Percentiles rank a stretch among this genome's conserved stretches.
phyloP scores from a whole-genome alignment of 2,797 vertebrate genomes.

The Bothrops alternatus region DNA sequence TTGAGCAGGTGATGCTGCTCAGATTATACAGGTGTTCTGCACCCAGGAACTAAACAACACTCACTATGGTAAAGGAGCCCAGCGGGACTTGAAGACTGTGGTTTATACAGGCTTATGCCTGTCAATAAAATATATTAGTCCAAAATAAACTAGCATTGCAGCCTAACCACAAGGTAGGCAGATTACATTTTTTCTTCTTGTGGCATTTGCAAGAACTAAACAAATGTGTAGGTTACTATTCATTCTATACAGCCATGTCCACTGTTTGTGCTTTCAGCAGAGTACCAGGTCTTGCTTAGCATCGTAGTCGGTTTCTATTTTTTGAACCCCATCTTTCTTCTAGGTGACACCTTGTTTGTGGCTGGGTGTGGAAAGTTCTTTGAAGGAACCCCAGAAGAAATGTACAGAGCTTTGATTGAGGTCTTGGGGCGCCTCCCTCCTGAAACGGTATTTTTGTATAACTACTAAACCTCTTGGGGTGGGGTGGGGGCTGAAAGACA shows the following conservation, averaged over 20 bases:
- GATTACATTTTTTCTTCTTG: background rate
- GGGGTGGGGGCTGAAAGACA: background rate
- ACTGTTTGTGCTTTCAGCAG: background rate
- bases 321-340: background rate
- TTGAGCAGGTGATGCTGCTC: no score
- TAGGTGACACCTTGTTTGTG: constrained; percentile 95
- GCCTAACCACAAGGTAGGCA: no score
- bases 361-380: constrained; percentile 98
- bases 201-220: background rate
- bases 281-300: background rate
- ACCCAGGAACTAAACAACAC: no score
- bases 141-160: no score
- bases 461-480: background rate
- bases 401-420: constrained; percentile 91
- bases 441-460: constrained; percentile 77
- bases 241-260: background rate
- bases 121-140: no score
- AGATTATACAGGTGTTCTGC: no score
- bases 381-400: constrained; percentile 94
- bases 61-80: no score
- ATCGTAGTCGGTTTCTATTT: background rate
- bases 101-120: no score
- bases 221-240: background rate
- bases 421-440: constrained; percentile 86
- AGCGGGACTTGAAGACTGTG: no score